These are phyloP conservation scores for Macrotis lagotis DNA, from an alignment of 2,113 vertebrate species.

Conservation along the genomic window DNA sequence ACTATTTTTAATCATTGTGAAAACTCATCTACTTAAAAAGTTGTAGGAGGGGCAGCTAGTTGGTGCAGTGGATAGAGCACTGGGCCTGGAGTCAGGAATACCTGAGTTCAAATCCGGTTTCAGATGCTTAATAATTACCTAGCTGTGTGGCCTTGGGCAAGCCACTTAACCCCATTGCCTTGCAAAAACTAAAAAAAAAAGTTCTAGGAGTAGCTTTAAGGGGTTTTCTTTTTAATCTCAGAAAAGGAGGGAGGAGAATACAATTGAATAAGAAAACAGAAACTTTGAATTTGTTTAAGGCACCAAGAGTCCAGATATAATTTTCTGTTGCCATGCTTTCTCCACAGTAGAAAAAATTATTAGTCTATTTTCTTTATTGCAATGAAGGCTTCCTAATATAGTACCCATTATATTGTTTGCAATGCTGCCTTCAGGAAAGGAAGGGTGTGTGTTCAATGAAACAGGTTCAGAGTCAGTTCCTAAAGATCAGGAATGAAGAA, in stretches of 20 bases:
- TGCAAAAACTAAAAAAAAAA: too few species aligned
- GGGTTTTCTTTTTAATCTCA: not conserved
- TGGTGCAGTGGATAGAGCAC: too few species aligned
- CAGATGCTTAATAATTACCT: too few species aligned
- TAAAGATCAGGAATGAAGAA: not conserved
- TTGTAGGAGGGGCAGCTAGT: not conserved
- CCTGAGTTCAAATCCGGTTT: too few species aligned
- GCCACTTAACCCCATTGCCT: too few species aligned
- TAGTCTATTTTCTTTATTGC: not conserved
- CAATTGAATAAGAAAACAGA: constrained; percentile 18
- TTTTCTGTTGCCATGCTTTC: not conserved
- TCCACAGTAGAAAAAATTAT: not conserved
- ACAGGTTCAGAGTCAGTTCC: not conserved
- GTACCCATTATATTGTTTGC: constrained; percentile 15
- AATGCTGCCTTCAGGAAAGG: constrained; percentile 65
- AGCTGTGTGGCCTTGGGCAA: too few species aligned
- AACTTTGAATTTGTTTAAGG: not conserved
- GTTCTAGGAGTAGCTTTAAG: not conserved
- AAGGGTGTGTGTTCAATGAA: not conserved
- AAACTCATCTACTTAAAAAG: not conserved
- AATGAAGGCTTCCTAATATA: not conserved
- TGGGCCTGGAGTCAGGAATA: too few species aligned
- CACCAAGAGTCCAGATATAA: not conserved
- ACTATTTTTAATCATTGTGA: not conserved
- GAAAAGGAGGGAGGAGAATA: not conserved